Conservation (phyloP, 2,113 vertebrate species). For the Albula goreensis region DNA sequence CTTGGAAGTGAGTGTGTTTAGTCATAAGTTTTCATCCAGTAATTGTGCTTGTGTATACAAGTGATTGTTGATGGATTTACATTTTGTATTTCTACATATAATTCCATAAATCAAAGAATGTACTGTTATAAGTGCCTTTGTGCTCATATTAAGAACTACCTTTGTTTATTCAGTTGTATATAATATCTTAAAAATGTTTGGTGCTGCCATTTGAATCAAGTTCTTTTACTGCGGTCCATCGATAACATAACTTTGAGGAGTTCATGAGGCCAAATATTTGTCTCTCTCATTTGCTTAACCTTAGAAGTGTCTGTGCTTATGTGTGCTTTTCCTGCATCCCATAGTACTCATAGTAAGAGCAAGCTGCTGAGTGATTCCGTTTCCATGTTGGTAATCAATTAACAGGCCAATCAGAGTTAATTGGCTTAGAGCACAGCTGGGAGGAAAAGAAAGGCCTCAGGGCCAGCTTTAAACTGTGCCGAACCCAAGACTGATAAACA, state of each 20-base stretch:
- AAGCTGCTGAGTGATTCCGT: background rate
- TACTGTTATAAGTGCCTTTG: background rate
- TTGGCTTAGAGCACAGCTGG: background rate
- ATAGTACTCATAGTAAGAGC: slow-evolving; percentile 16
- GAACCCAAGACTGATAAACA: background rate
- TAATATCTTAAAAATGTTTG: background rate
- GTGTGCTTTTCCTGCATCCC: background rate
- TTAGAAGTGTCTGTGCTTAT: background rate
- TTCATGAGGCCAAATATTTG: no score
- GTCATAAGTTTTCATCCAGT: background rate
- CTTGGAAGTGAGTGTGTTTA: background rate
- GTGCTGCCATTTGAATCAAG: background rate
- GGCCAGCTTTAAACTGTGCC: background rate
- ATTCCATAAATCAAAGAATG: background rate
- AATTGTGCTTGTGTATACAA: background rate
- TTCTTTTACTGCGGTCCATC: background rate
- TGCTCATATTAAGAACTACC: background rate
- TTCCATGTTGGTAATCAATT: background rate
- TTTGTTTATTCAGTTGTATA: background rate
- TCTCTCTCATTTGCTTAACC: background rate
- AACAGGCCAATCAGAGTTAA: background rate
- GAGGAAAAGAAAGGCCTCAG: background rate
- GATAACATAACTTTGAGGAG: background rate
- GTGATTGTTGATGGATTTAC: background rate
- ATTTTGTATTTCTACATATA: background rate